Base-by-base conservation (phyloP, 2,888 invertebrate genomes). In the Danaus chrysippus region DNA sequence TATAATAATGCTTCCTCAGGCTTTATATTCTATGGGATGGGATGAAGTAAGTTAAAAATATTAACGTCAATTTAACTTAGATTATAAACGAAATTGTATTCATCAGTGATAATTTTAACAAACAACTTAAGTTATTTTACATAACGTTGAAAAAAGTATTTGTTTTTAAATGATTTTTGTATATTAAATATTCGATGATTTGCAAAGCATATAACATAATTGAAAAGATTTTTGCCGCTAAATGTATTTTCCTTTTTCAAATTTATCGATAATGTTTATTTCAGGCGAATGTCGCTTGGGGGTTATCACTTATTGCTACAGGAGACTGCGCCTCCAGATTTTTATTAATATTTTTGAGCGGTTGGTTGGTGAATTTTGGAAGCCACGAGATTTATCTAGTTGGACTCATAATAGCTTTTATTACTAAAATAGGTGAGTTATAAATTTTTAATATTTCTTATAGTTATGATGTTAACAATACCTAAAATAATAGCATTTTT, bases 301-400 rank as follows among this genome's bases (percentile, higher is more conserved):
- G 94, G n/a, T 85, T 95, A 62, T 93, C 94, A 0, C 82, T 94
- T 8, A 91, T 91, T 11, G 93, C 93, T 1, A 89, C 92, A 0
- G 93, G 94, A 0, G 95, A 95, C 82, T 82, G 95, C 55, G 78
- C 85, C 0, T 93, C 93, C 2, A 92, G 94, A 64, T 82, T 93
- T 19, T 72, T 92, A 12, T 82, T 94, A 3, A 93, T 93, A 10
- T 66, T 92, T 17, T 81, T 92, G 34, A 93, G 93, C 58, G 76
- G 72, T 76, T 93, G 65, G 84, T 89, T 76, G 72, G 88, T 64
- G 0, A 91, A 89, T 57, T 78, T 94, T 8, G 93, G 92, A 55
- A 93, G 92, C 54, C 92, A 94, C 54, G 89, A 93, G 58, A 78
- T 94, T 42, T 93, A 94, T 66, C 82, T 95, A 15, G 76, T 82